Evolutionary conservation across 1,140 invertebrate species (phyloP).

Genomic region (Helicorthomorpha holstii): DNA sequence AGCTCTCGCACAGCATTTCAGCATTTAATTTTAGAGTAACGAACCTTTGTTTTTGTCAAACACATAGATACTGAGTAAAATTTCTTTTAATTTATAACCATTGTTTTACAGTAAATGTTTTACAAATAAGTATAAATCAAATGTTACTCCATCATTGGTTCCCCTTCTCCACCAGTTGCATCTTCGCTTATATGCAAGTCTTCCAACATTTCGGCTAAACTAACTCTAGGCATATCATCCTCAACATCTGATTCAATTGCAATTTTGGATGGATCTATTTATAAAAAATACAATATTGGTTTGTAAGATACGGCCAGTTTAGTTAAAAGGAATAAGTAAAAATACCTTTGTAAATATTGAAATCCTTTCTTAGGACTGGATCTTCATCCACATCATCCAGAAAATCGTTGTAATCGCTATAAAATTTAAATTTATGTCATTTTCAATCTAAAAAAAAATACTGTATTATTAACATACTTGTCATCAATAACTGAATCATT

Average conservation of each 20-base stretch:
- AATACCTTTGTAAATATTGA: conserved; percentile 77
- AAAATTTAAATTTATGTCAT: conserved; percentile 15
- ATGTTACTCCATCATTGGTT: conserved; percentile 5
- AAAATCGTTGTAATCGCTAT: conserved; percentile 83
- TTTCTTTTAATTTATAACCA: too few relatives aligned
- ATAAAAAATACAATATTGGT: conserved; percentile 1
- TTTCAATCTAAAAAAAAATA: neutral
- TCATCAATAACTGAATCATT: conserved; percentile 17
- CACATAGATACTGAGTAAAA: too few relatives aligned
- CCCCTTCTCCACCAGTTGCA: conserved; percentile 18
- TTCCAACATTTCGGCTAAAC: conserved; percentile 94
- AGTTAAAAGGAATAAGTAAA: conserved; percentile 6
- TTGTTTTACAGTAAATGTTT: too few relatives aligned
- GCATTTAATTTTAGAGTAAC: too few relatives aligned
- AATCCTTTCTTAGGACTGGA: conserved; percentile 60
- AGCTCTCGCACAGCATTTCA: too few relatives aligned
- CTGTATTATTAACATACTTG: neutral
- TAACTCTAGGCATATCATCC: conserved; percentile 57
- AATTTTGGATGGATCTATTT: conserved; percentile 28
- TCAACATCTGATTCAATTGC: conserved; percentile 37
- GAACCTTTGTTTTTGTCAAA: too few relatives aligned
- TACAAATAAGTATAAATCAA: too few relatives aligned
- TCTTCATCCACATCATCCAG: conserved; percentile 96
- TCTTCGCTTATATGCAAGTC: conserved; percentile 69
- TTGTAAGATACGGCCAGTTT: neutral